Percentiles rank a stretch among this genome's conserved stretches.
These are phyloP conservation scores for Cataglyphis livida DNA, from an alignment of 2,888 invertebrate species.

Conservation along the genomic window DNA sequence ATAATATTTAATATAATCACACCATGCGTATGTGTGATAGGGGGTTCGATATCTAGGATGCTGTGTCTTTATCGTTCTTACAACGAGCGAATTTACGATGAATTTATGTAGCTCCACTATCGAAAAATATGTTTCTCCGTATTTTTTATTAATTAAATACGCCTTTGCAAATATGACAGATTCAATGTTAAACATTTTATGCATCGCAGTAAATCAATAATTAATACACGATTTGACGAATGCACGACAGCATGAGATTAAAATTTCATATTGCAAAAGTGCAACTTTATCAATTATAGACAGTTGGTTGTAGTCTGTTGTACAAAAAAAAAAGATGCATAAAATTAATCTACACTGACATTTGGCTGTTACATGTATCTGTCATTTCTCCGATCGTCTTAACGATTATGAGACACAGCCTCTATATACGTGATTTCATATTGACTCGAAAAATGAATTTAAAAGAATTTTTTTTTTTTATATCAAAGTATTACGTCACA, in stretches of 20 bases:
- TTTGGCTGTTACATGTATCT: background rate
- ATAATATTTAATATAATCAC: slow-evolving; percentile 42
- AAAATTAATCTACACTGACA: slow-evolving; percentile 12
- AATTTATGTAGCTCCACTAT: background rate
- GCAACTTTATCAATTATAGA: background rate
- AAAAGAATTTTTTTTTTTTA: background rate
- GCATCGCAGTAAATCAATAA: background rate
- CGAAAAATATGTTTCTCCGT: background rate
- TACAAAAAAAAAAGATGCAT: background rate
- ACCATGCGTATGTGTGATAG: background rate
- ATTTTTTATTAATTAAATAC: background rate
- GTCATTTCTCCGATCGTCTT: background rate
- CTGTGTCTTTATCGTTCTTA: slow-evolving; percentile 19
- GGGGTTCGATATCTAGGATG: slow-evolving; percentile 22
- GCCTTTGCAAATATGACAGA: background rate
- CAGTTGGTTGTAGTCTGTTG: background rate
- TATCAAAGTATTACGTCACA: background rate
- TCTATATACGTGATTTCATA: background rate
- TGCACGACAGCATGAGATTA: background rate
- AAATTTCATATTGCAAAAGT: background rate
- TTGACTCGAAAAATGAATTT: background rate
- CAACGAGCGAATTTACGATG: background rate
- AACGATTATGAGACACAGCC: background rate
- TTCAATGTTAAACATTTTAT: slow-evolving; percentile 8
- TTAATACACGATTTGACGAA: background rate